phyloP scores from a whole-genome alignment of 2,113 vertebrate species.

The human region GRCh38 chr7:134916501-134917000 shows the following conservation, averaged over 20 bases:
- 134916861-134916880: neutral
- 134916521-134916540: conserved; percentile 59
- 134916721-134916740: conserved; percentile 50
- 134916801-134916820: neutral
- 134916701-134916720: conserved; percentile 14
- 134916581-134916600: conserved; percentile 66
- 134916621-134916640: conserved; percentile 42
- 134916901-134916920: neutral
- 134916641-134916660: neutral
- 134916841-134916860: neutral
- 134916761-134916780: neutral
- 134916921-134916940: neutral
- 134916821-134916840: neutral
- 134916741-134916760: neutral
- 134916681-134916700: conserved; percentile 50
- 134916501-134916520: conserved; percentile 70
- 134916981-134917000: neutral
- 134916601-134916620: neutral
- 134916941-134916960: neutral
- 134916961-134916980: neutral
- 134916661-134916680: conserved; percentile 69
- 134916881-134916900: neutral
- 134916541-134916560: neutral
- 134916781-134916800: neutral
- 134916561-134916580: conserved; percentile 13